Evolutionary conservation across 2,888 invertebrate species (phyloP), one percentile per base, ranked within the genome.

Genomic region (Scaptomyza flava): DNA sequence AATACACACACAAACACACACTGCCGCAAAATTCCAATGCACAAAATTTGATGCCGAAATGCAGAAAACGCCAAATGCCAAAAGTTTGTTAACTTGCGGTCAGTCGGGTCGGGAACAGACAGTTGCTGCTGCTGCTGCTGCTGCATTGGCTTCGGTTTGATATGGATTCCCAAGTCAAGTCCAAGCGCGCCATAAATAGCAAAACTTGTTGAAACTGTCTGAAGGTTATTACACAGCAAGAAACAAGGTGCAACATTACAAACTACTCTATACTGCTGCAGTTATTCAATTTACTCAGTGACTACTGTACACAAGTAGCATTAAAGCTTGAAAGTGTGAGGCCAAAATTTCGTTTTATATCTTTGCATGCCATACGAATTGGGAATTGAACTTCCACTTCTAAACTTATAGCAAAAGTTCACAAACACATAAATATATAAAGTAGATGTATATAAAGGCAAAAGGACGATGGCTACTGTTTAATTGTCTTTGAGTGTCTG

Each of bases 401-500:
- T 2, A n/a, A 23, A 36, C 17, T 33, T 58, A 38, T 63, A 30
- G 12, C 17, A 17, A 38, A 38, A 41, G 41, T 41, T 41, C 36
- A 2, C 1, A 63, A 20, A 33, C 52, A 52, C 43, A 50, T 47
- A 56, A 59, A 61, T 58, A 56, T 31, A 43, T 14, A 34, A 23
- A 33, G 17, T 17, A 17, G 1, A 17, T 17, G 17, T 11, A 51
- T 30, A 61, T 20, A 41, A 46, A 42, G 42, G 31, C 47, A 11
- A 36, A 23, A 11, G 34, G 45, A 14, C 33, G 34, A n/a, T 57
- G 59, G 71, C 66, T 75, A 75, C 72, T 74, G 73, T 82, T 76
- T 85, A 77, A 85, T 79, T 82, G 85, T 87, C 85, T 84, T 77
- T 38, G 66, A 65, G 59, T 68, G 65, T 67, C 66, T 65, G 68